Evolutionary conservation across 2,888 invertebrate genomes (phyloP).

Genomic region (Byasa hedistus): DNA sequence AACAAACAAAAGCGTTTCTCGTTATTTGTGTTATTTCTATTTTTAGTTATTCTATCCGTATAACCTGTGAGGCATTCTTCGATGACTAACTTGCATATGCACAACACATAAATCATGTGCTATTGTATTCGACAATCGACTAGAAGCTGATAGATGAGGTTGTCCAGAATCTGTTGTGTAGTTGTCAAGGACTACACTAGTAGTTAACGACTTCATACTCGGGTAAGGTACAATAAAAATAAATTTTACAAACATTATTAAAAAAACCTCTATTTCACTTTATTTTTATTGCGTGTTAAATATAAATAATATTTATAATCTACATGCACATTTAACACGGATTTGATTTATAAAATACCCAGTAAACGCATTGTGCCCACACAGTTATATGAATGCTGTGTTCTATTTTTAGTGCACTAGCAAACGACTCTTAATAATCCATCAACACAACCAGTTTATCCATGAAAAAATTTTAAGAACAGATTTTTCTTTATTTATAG

Average conservation of each 20-base stretch:
- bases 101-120: constrained; percentile 21
- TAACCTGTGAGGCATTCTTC: background rate
- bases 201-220: background rate
- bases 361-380: constrained; percentile 4
- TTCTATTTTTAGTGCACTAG: constrained; percentile 69
- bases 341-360: background rate
- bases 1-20: no score
- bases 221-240: no score
- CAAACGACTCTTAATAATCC: constrained; percentile 48
- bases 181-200: background rate
- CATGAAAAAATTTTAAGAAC: no score
- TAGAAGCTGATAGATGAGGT: constrained; percentile 24
- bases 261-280: no score
- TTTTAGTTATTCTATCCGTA: no score
- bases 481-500: no score
- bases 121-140: constrained; percentile 32
- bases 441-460: constrained; percentile 74
- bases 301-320: no score
- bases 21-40: no score
- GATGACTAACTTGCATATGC: constrained; percentile 9
- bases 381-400: constrained; percentile 43
- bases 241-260: no score
- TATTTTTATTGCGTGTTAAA: no score
- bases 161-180: background rate
- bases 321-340: no score